Conservation (phyloP, 2,888 invertebrate genomes). For the Tachina fera region DNA sequence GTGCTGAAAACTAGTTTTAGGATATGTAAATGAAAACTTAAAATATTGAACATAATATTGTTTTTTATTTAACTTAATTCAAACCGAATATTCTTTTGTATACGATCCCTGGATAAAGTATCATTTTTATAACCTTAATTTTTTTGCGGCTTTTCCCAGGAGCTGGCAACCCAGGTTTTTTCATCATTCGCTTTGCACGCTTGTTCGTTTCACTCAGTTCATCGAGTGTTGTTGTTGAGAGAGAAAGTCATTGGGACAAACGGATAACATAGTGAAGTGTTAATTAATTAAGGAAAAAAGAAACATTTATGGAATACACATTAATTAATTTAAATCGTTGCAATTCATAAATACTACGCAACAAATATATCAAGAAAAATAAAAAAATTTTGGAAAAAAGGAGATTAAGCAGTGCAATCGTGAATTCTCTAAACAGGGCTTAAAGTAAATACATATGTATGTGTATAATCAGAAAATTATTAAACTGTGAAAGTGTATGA, state of each 20-base stretch:
- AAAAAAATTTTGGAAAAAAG: neutral
- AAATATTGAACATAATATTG: too few species aligned
- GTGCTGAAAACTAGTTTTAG: too few species aligned
- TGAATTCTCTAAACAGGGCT: neutral
- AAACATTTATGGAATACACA: neutral
- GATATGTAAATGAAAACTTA: too few species aligned
- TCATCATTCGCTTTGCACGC: conserved; percentile 30
- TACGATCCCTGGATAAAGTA: neutral
- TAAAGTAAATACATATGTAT: conserved; percentile 2
- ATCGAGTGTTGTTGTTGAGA: conserved; percentile 55
- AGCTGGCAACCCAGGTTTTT: conserved; percentile 21
- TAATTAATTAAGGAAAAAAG: conserved; percentile 27
- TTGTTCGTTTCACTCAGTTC: conserved; percentile 53
- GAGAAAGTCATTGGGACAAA: conserved; percentile 20
- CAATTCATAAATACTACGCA: conserved; percentile 38
- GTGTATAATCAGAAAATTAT: conserved; percentile 5
- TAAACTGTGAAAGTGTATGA: neutral
- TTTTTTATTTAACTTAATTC: neutral
- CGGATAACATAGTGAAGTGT: conserved; percentile 30
- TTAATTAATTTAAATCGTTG: conserved; percentile 46
- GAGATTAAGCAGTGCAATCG: conserved; percentile 3
- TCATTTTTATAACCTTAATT: neutral
- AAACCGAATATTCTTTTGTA: neutral
- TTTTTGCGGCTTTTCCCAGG: neutral
- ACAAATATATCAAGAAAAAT: conserved; percentile 33